Evolutionary conservation across 1,140 invertebrate species (phyloP), one percentile per base, ranked within the genome.

Genomic region (Aphis craccivora): DNA sequence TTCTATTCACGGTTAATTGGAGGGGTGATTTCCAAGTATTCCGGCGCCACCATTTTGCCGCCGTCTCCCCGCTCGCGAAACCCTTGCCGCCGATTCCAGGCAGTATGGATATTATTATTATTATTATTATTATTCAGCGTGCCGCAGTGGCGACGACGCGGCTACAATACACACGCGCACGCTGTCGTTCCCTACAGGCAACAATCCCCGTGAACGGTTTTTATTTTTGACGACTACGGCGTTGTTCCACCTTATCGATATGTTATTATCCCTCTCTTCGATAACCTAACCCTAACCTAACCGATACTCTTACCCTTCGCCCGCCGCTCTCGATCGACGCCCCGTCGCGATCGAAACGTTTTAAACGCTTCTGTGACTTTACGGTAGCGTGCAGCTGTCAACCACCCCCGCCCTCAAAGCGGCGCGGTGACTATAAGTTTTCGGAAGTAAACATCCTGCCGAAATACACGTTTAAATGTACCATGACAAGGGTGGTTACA

Each of bases 1-100:
- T 90, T 90, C 89, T 30, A 90, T 90, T 60, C 89, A 90, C 23
- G 89, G 89, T 90, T 90, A 90, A 90, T 90, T 90, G 53, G 89
- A 60, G 51, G 22, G 37, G 35, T 45, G 89, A 90, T 90, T 90
- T 90, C 51, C 1, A n/a, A 55, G 51, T 90, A 90, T 90, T 90
- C 55, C 37, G 53, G 53, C 35, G 55, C 89, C 55, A 90, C 35
- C 23, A 35, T 60, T 60, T 60, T 89, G 30, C 45, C 87, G n/a
- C 25, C 11, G 48, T 43, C 25, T 23, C 30, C 14, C 84, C 9
- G 22, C 37, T 3, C 35, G 2, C 35, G 0, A 8, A 8, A 23
- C 40, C 84, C 2, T 18, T 2, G 30, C 25, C 8, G 14, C n/a
- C 60, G 30, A 35, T 76, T 76, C 30, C n/a, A 40, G 37, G 37